Evolutionary conservation across 2,797 vertebrate genomes (phyloP), one percentile per base, ranked within the genome.

Genomic region (Urocyon cinereoargenteus): DNA sequence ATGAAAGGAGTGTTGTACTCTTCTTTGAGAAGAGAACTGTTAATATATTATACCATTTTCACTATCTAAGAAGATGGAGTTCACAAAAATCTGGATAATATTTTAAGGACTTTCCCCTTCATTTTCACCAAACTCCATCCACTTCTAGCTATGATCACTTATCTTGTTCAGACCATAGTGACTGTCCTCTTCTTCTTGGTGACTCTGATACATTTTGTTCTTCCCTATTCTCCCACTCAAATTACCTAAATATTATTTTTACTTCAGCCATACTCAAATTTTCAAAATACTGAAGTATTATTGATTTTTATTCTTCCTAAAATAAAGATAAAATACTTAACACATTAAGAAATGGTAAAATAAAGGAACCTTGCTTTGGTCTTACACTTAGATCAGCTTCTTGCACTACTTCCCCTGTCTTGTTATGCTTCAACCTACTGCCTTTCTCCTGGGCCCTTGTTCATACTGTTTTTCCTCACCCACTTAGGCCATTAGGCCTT

Each of bases 281-380:
- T 72, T 77, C 13, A 62, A 86, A 85, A 91, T 64, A 34, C 12
- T 16, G 15, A 13, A 21, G 3, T 70, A 13, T 45, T 87, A 28
- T 22, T 59, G 36, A 26, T 9, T 40, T 53, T 21, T 6, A 72
- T 57, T 86, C n/a, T 61, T 82, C 4, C 75, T 22, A 89, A 59
- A 84, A 64, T 84, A 55, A 77, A 88, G 24, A 49, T 66, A 79
- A 82, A 86, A 86, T 61, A 24, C 8, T 95, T 84, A 68, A 14
- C 28, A 9, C 57, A 1, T 1, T 19, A 61, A 22, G 24, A 57
- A 66, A 68, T 18, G 21, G n/a, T 15, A 24, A 93, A 85, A 66
- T 2, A 59, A 75, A 81, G 22, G 14, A 40, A 2, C 22, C 2
- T 49, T 1, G 7, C n/a, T 26, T n/a, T 11, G 2, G 16, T 49